Evolutionary conservation across 37 sponge, comb jelly and placozoan genomes (phyloP), one percentile per base, ranked within the genome.

Genomic region (Cladorhizidae sp.): DNA sequence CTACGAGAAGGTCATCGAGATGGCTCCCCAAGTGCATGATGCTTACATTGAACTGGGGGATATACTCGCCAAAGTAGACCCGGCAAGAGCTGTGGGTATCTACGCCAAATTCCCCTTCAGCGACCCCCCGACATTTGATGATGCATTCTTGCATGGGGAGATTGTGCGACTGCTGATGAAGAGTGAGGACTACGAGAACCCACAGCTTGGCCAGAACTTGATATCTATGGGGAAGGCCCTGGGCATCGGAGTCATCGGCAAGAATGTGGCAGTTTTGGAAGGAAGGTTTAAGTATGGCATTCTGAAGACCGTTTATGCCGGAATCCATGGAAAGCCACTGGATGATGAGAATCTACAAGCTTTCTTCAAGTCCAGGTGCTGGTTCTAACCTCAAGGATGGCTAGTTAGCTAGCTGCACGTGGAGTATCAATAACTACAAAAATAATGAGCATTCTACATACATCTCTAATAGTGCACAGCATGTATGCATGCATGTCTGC

Each of bases 1-100:
- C 22, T 95, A 95, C 67, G 67, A 69, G 22, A 87, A 95, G 63
- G 98, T 94, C 35, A 90, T 95, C 39, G 67, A 59, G 11, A 85
- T 98, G 87, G 73, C 87, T 54, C 90, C 93, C 23, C 62, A 83
- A 23, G 64, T 95, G 26, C 98, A 98, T 73, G 98, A 98, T 73
- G 95, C 98, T 15, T 98, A 98, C 79, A 98, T 98, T 58, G 98
- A 98, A 54, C 88, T 98, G 32, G 98, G 93, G 0, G 98, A 93
- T 41, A 54, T 95, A 71, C 80, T 95, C 18, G 72, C 79, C 62
- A 78, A 89, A 74, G 58, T 62, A 2, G 87, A 86, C 31, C 89
- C 95, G 21, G 39, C 93, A 38, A 88, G 59, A 32, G 95, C 98
- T 39, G 98, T 95, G 1, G 92, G 89, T 43, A 90, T 95, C 20